Conservation (phyloP, 1,140 invertebrate genomes). For the Hyles euphorbiae region DNA sequence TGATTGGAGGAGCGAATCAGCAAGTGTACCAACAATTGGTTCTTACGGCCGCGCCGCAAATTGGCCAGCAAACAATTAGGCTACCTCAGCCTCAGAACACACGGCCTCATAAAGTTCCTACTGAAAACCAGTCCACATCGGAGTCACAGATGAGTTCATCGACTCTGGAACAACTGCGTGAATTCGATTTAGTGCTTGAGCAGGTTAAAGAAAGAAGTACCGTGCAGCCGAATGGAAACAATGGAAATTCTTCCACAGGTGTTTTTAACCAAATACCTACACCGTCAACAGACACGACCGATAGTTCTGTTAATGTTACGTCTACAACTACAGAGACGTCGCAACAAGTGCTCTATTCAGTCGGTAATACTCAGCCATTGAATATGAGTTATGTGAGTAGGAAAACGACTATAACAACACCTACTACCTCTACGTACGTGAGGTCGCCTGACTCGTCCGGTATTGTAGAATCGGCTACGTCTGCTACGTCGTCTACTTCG, state of each 20-base stretch:
- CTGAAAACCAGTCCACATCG: conserved; percentile 49
- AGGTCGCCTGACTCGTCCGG: conserved; percentile 64
- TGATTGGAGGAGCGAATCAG: conserved; percentile 71
- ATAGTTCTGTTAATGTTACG: conserved; percentile 29
- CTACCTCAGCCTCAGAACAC: conserved; percentile 56
- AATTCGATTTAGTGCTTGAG: conserved; percentile 89
- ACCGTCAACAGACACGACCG: conserved; percentile 41
- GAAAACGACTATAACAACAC: conserved; percentile 47
- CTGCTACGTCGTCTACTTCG: no score
- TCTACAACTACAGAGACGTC: conserved; percentile 42
- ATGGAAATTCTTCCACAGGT: conserved; percentile 12
- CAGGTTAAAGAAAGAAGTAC: conserved; percentile 86
- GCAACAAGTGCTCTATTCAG: conserved; percentile 67
- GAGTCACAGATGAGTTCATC: conserved; percentile 75
- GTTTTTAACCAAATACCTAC: conserved; percentile 39
- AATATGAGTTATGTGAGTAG: conserved; percentile 70
- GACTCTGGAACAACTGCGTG: conserved; percentile 85
- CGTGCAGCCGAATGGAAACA: conserved; percentile 60
- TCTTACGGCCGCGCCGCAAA: conserved; percentile 63
- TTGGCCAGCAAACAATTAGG: conserved; percentile 67
- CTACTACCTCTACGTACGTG: conserved; percentile 47
- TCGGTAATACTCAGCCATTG: conserved; percentile 61
- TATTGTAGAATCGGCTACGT: conserved; percentile 58
- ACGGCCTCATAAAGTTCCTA: conserved; percentile 46
- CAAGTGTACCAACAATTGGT: conserved; percentile 72